Evolutionary conservation across 2,797 vertebrate species (phyloP), one percentile per base, ranked within the genome.

Genomic region (Sebastes paucispinis): DNA sequence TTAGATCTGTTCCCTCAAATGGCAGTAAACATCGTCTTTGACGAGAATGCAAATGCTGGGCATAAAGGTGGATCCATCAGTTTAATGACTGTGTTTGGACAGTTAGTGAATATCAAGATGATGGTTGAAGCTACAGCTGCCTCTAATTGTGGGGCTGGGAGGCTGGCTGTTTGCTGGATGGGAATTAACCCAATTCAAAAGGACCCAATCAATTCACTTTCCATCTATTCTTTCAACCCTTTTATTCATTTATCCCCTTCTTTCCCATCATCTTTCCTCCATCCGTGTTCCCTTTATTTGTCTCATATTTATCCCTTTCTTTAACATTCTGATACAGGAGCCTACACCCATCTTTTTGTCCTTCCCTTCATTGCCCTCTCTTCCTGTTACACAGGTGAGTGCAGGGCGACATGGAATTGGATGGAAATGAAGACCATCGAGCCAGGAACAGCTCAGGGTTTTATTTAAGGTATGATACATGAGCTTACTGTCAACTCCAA

Each of bases 41-140:
- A 74, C 58, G 32, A 52, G 66, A 88, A 89, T 84, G 86, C 69
- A 81, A 90, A 89, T 87, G 68, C 64, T 59, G 73, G 79, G 67
- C 69, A 81, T 34, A 77, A 78, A 83, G 82, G 73, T 87, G 81
- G 75, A 87, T 70, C 83, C 81, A 87, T 90, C 83, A 76, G 39
- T 77, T 78, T 93, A 91, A 91, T 92, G 80, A 84, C 62, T 79
- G 81, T 89, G 84, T 90, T 91, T 79, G 79, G 62, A 81, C 88
- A 79, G 84, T 91, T 84, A 84, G 60, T 84, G 89, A 91, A 93
- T 90, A 91, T 92, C 83, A 84, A 85, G 80, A 86, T 84, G 82
- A 91, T 78, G 65, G 87, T 55, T 77, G 64, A 52, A 52, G 50
- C 50, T 52, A 52, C 88, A 91, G 89, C 87, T 93, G 88, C 69